Percentiles rank a stretch among this genome's conserved stretches.
phyloP scores from a whole-genome alignment of 2,797 vertebrate species.

The Muscicapa striata region DNA sequence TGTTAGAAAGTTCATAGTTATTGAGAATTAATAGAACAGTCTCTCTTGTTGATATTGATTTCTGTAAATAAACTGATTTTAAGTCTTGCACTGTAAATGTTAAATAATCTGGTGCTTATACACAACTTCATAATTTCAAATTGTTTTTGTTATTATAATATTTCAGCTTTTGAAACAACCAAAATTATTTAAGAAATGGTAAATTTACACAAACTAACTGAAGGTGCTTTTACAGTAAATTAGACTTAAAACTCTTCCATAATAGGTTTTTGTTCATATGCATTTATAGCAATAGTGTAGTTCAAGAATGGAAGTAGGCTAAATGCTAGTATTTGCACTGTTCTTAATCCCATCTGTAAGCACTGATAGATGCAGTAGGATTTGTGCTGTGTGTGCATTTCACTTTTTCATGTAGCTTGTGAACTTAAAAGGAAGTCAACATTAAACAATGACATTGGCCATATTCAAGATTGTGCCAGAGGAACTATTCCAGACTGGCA shows the following conservation, averaged over 20 bases:
- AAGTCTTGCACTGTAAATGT: constrained; percentile 20
- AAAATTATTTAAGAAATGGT: neutral
- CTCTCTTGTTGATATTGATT: neutral
- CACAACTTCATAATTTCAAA: neutral
- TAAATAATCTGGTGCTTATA: constrained; percentile 41
- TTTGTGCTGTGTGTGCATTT: constrained; percentile 23
- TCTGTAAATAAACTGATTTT: neutral
- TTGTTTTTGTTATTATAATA: neutral
- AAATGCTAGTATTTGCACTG: constrained; percentile 9
- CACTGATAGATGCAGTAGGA: constrained; percentile 19
- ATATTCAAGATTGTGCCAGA: neutral
- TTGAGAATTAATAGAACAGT: neutral
- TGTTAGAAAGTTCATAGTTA: neutral
- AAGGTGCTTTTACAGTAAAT: constrained; percentile 53
- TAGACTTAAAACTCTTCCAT: constrained; percentile 3
- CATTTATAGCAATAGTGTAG: constrained; percentile 40
- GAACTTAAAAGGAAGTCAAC: neutral
- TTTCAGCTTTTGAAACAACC: constrained; percentile 13
- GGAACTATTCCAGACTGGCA: neutral
- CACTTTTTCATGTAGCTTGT: neutral
- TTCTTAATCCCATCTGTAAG: neutral
- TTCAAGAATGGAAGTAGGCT: neutral
- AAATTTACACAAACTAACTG: constrained; percentile 17
- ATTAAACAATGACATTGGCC: neutral
- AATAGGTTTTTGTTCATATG: neutral